These are phyloP conservation scores for Erebia aethiops DNA, from an alignment of 2,888 invertebrate genomes.

Conservation along the genomic window DNA sequence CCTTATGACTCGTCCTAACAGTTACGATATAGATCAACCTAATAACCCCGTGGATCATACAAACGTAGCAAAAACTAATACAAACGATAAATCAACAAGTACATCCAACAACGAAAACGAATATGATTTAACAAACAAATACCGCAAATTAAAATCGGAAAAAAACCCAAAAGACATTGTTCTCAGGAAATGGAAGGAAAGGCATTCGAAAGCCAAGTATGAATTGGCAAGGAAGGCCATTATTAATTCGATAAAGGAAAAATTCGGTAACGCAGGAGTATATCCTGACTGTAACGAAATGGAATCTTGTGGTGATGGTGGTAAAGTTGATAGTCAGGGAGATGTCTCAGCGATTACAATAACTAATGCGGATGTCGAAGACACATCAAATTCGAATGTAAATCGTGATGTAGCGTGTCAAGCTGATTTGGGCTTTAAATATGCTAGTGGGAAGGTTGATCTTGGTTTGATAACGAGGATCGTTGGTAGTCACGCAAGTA, in stretches of 20 bases:
- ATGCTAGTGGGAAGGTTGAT: slow-evolving; percentile 53
- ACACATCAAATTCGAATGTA: slow-evolving; percentile 75
- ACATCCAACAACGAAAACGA: slow-evolving; percentile 45
- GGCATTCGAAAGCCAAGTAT: slow-evolving; percentile 62
- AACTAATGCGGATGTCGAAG: slow-evolving; percentile 72
- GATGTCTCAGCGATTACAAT: slow-evolving; percentile 60
- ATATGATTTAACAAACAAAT: slow-evolving; percentile 31
- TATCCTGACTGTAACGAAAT: slow-evolving; percentile 45
- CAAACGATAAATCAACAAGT: slow-evolving; percentile 53
- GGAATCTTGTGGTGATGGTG: slow-evolving; percentile 47
- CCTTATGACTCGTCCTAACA: slow-evolving; percentile 49
- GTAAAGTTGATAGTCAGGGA: slow-evolving; percentile 58
- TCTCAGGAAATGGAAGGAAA: slow-evolving; percentile 70
- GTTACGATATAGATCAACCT: slow-evolving; percentile 17
- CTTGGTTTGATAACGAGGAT: slow-evolving; percentile 46
- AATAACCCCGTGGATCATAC: background rate
- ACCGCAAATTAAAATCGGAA: slow-evolving; percentile 43
- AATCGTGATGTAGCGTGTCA: slow-evolving; percentile 50
- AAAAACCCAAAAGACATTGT: slow-evolving; percentile 61
- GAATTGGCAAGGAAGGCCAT: slow-evolving; percentile 69
- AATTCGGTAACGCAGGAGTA: slow-evolving; percentile 53
- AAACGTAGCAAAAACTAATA: slow-evolving; percentile 33
- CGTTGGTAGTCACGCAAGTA: slow-evolving; percentile 72
- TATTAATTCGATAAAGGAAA: slow-evolving; percentile 75
- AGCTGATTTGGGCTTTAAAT: slow-evolving; percentile 49